These are phyloP conservation scores for Lycaena phlaeas DNA, from an alignment of 2,888 invertebrate genomes.

Conservation along the genomic window DNA sequence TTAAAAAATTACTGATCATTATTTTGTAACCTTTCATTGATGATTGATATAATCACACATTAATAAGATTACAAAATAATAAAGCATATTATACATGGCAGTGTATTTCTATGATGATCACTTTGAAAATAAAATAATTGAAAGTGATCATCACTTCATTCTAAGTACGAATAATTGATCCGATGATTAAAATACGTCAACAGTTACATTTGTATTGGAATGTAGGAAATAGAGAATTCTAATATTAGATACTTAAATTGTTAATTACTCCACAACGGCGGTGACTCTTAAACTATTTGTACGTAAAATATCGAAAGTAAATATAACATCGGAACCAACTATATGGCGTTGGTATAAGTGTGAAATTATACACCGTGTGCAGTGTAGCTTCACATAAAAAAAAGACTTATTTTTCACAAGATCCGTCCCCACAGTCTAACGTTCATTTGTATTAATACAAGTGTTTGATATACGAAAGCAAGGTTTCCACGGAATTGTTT, in stretches of 20 bases:
- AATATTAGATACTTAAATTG: conserved; percentile 14
- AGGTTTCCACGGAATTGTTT: too few relatives aligned
- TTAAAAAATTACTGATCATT: not conserved
- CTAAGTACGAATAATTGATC: conserved; percentile 66
- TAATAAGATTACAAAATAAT: conserved; percentile 5
- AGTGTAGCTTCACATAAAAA: too few relatives aligned
- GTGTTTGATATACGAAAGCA: too few relatives aligned
- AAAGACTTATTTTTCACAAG: too few relatives aligned
- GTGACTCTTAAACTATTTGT: conserved; percentile 21
- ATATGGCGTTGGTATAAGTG: too few relatives aligned
- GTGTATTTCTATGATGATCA: conserved; percentile 41
- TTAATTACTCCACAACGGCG: conserved; percentile 13
- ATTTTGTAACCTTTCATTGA: not conserved
- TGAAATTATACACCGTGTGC: too few relatives aligned
- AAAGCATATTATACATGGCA: conserved; percentile 33
- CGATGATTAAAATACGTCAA: conserved; percentile 28
- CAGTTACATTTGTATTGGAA: conserved; percentile 34
- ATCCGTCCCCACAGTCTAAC: too few relatives aligned
- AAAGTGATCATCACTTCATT: conserved; percentile 45
- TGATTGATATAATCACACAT: too few relatives aligned
- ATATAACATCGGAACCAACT: not conserved
- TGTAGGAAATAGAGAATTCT: conserved; percentile 30
- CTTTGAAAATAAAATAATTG: conserved; percentile 21
- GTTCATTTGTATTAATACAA: too few relatives aligned
- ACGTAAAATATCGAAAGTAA: conserved; percentile 19